These are phyloP conservation scores for Drosophila percnosoma DNA, from an alignment of 2,888 invertebrate genomes.

Conservation along the genomic window DNA sequence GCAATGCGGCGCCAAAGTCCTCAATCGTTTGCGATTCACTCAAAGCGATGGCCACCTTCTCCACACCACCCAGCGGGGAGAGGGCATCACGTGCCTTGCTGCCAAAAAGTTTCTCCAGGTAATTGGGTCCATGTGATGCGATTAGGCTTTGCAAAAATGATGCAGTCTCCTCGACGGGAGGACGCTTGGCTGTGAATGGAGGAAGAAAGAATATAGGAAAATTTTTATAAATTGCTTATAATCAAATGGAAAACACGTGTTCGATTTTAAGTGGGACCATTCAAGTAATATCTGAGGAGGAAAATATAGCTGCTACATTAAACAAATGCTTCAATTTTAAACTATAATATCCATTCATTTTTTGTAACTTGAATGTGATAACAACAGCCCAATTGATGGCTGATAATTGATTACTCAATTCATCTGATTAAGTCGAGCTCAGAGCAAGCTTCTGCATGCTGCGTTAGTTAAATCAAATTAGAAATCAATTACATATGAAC, in stretches of 20 bases:
- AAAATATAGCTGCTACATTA: background rate
- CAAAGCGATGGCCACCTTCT: constrained; percentile 97
- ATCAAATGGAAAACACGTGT: constrained; percentile 23
- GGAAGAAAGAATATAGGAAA: background rate
- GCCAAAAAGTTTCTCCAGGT: constrained; percentile 97
- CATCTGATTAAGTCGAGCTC: background rate
- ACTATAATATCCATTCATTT: background rate
- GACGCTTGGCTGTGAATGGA: constrained; percentile 92
- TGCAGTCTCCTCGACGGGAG: constrained; percentile 98
- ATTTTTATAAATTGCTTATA: constrained; percentile 28
- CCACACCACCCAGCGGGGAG: constrained; percentile 96
- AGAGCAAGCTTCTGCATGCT: background rate
- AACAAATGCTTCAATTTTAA: background rate
- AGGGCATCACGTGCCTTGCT: constrained; percentile 96
- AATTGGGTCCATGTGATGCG: constrained; percentile 98
- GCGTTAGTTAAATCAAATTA: background rate
- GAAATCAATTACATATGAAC: background rate
- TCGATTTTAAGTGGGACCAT: background rate
- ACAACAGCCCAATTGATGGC: background rate
- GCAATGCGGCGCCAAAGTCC: constrained; percentile 88
- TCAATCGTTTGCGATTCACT: constrained; percentile 97
- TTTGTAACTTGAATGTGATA: background rate
- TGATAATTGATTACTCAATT: background rate
- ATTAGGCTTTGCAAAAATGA: constrained; percentile 97
- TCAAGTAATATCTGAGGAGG: background rate